Evolutionary conservation across 37 sponge, comb jelly and placozoan genomes (phyloP).

Genomic region (Beroe ovata): DNA sequence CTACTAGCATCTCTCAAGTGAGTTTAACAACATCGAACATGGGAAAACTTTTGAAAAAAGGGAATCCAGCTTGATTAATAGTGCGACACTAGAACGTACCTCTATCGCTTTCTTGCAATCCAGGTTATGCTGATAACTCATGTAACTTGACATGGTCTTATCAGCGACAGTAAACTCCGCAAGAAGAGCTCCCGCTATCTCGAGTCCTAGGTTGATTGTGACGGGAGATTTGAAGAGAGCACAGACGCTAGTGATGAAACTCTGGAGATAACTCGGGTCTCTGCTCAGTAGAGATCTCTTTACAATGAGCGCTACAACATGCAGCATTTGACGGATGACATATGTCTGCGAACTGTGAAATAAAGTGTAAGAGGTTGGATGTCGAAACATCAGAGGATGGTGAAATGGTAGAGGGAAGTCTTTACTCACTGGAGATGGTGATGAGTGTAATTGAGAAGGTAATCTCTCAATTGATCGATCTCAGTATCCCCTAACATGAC

Average conservation of each 20-base stretch:
- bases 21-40: no score
- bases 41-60: no score
- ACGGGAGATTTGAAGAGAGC: neutral
- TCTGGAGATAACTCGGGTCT: neutral
- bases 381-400: no score
- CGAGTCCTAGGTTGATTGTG: slow-evolving; percentile 20
- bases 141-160: slow-evolving; percentile 56
- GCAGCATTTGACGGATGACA: slow-evolving; percentile 33
- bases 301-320: slow-evolving; percentile 48
- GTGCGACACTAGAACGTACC: no score
- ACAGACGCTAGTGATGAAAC: slow-evolving; percentile 6
- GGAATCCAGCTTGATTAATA: no score
- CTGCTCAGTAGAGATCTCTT: slow-evolving; percentile 12
- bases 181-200: slow-evolving; percentile 21
- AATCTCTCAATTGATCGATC: slow-evolving; percentile 48
- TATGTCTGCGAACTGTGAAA: slow-evolving; percentile 41
- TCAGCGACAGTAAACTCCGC: slow-evolving; percentile 67
- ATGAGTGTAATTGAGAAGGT: slow-evolving; percentile 39
- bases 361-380: no score
- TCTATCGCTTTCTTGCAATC: slow-evolving; percentile 58
- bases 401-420: neutral
- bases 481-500: neutral
- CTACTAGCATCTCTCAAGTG: no score
- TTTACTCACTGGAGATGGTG: neutral
- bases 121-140: slow-evolving; percentile 63